Conservation (phyloP, 2,888 invertebrate species). For the Melieria omissa region DNA sequence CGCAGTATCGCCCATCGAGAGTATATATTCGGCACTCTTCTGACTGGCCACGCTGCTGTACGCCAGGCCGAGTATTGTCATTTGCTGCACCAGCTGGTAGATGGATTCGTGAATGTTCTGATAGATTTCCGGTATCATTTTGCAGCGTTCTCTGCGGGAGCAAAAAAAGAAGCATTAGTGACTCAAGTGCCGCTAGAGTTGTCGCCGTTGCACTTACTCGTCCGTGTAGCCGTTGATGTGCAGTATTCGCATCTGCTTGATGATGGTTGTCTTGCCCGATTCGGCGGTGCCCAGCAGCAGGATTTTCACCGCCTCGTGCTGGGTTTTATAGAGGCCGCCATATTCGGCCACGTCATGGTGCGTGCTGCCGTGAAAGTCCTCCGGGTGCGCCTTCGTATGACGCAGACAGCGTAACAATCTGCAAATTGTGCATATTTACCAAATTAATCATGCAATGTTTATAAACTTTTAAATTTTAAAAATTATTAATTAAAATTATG, state of each 20-base stretch:
- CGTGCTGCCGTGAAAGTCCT: slow-evolving; percentile 64
- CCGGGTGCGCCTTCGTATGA: slow-evolving; percentile 56
- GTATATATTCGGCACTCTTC: slow-evolving; percentile 67
- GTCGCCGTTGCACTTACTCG: slow-evolving; percentile 69
- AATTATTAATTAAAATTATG: too few species aligned
- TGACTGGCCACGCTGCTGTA: slow-evolving; percentile 67
- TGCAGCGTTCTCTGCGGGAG: slow-evolving; percentile 73
- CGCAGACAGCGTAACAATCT: slow-evolving; percentile 65
- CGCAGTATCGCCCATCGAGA: slow-evolving; percentile 69
- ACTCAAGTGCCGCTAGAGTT: slow-evolving; percentile 3
- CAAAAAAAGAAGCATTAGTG: background rate
- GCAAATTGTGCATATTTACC: slow-evolving; percentile 33
- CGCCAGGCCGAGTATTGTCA: slow-evolving; percentile 70
- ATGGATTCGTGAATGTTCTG: slow-evolving; percentile 83
- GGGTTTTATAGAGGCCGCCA: slow-evolving; percentile 69
- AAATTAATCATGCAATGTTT: too few species aligned
- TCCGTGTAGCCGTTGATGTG: slow-evolving; percentile 82
- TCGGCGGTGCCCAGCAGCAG: slow-evolving; percentile 79
- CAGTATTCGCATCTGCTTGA: slow-evolving; percentile 88
- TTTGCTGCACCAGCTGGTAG: slow-evolving; percentile 73
- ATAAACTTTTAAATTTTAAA: too few species aligned
- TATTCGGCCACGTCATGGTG: slow-evolving; percentile 70
- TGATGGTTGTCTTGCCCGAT: slow-evolving; percentile 86
- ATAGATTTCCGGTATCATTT: slow-evolving; percentile 75
- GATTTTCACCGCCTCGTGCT: slow-evolving; percentile 69